Percentiles rank a stretch among this genome's conserved stretches.
phyloP scores from a whole-genome alignment of 2,888 invertebrate species.

The Tanaodytes sp. region DNA sequence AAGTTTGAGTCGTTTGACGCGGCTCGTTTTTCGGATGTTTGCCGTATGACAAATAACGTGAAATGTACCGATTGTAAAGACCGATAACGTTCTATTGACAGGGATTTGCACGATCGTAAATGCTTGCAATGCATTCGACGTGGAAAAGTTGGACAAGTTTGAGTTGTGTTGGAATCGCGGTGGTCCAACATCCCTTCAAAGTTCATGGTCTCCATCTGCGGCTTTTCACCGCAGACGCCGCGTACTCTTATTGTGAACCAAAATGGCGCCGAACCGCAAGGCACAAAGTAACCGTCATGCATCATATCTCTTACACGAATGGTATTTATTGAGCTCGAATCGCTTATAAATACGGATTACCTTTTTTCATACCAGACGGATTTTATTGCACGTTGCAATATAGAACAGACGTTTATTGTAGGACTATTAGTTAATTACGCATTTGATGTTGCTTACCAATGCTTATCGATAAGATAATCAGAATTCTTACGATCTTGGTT shows the following conservation, averaged over 20 bases:
- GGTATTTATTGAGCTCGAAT: slow-evolving; percentile 35
- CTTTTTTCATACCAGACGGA: neutral
- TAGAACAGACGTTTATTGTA: too few species aligned
- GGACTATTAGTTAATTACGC: slow-evolving; percentile 30
- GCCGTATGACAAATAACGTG: too few species aligned
- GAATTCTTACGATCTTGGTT: too few species aligned
- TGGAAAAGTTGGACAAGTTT: neutral
- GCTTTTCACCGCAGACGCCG: slow-evolving; percentile 49
- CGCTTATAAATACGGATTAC: slow-evolving; percentile 43
- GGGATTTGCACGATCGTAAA: too few species aligned
- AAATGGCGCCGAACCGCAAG: slow-evolving; percentile 55
- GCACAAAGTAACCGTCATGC: slow-evolving; percentile 41
- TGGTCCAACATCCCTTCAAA: slow-evolving; percentile 35
- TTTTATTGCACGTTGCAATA: slow-evolving; percentile 17
- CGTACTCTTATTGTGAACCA: slow-evolving; percentile 45
- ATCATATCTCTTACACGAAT: slow-evolving; percentile 35
- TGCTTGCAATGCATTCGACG: too few species aligned
- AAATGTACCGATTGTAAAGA: too few species aligned
- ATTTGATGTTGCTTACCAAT: too few species aligned
- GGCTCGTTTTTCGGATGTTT: too few species aligned
- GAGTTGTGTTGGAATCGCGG: slow-evolving; percentile 5
- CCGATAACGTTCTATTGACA: too few species aligned
- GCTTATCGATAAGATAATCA: too few species aligned
- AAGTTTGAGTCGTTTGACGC: too few species aligned
- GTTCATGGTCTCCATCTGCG: slow-evolving; percentile 49